Base-by-base conservation (phyloP, 2,113 vertebrate species). In the Urocolius indicus region DNA sequence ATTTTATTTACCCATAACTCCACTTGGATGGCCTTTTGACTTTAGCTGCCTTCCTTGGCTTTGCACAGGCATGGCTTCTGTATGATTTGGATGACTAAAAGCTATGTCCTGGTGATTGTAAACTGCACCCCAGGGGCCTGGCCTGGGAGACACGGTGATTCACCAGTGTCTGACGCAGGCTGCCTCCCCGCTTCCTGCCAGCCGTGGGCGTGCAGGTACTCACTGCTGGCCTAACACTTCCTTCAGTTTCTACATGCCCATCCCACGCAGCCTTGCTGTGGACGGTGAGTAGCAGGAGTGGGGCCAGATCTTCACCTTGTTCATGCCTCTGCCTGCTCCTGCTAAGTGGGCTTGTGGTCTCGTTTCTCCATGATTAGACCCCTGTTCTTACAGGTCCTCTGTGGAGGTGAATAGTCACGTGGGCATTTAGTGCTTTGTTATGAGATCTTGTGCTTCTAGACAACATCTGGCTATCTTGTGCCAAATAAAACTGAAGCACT, bases 341-440 rank as follows among this genome's bases (percentile, higher is more conserved):
- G 7, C 54, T 62, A 52, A 51, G 12, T 62, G 57, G 32, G 36
- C 18, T 90, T 0, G 0, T 9, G 36, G 58, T 36, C 38, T 26
- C 1, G 0, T 62, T 85, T 65, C 32, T n/a, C 30, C 89, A 0
- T 0, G 4, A 17, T 61, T 87, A 58, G 15, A 46, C 5, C 6
- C 16, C 4, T 30, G 3, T 22, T 48, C 48, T 0, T 2, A 52
- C 34, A n/a, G 18, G 6, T 65, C 29, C 6, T 78, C 6, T 61
- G 32, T 46, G 49, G 27, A 85, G 26, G 18, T 84, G 38, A 59
- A n/a, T 21, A 58, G 11, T 7, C 41, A 52, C 1, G 0, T 52
- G 17, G 45, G 17, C 24, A 26, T 71, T 77, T 62, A 62, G 38
- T 0, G 0, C 24, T 83, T 90, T 2, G 0, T 90, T 90, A 48